Evolutionary conservation across 1,140 invertebrate species (phyloP), one percentile per base, ranked within the genome.

Genomic region (Zaprionus gabonicus): DNA sequence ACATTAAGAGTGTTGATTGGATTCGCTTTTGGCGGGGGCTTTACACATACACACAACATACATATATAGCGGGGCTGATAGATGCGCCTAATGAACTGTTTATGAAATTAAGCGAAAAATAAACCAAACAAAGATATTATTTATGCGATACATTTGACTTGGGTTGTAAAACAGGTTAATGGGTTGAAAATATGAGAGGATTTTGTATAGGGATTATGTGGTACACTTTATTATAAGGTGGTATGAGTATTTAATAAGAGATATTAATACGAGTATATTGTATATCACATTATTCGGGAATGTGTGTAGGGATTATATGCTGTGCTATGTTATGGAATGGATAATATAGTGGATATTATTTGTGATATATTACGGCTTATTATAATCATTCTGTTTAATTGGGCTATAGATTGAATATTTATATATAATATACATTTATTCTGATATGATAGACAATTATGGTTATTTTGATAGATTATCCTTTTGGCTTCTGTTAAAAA

Each of bases 1-100:
- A 71, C 74, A 87, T 87, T 88, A 83, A 76, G 65, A 51, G 63
- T 64, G 60, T 56, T 86, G 65, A 78, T 88, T 83, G 73, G 83
- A 80, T 82, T 67, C 38, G 65, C 36, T 60, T 44, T 63, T 1
- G 31, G 44, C n/a, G 20, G 46, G 46, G 46, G 46, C 2, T 49
- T n/a, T 15, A 1, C 4, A 12, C 17, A 1, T 31, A 34, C 31
- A 34, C 5, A 44, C 0, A 44, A 44, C 0, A 44, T 17, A n/a
- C 5, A 44, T 46, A 10, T 34, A 34, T 9, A 34, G 31, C 1
- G 41, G 17, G 41, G 41, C 15, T 69, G 56, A 63, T 59, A 63
- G 46, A 60, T 68, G 63, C 25, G 23, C 10, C 13, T 66, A 55
- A 60, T 64, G 41, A 25, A 55, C 41, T 17, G 41, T 46, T 46